Percentiles rank a stretch among this genome's conserved stretches.
phyloP scores from a whole-genome alignment of 2,113 vertebrate genomes.

The Macaca fascicularis region T2T-MFA8v1.1 NC_088376.1:177984001-177984500 shows the following conservation, averaged over 20 bases:
- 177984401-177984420: fast-evolving
- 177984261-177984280: background rate
- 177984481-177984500: background rate
- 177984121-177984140: background rate
- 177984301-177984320: background rate
- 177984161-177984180: background rate
- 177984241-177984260: background rate
- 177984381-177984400: background rate
- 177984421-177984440: background rate
- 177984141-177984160: background rate
- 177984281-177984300: background rate
- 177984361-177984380: no score
- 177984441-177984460: background rate
- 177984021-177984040: background rate
- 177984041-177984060: background rate
- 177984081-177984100: background rate
- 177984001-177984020: background rate
- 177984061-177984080: background rate
- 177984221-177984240: background rate
- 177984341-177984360: background rate
- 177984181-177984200: background rate
- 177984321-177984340: background rate
- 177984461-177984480: background rate
- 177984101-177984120: background rate
- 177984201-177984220: background rate